These are phyloP conservation scores for Parnassius mnemosyne DNA, from an alignment of 2,888 invertebrate species.

Conservation along the genomic window DNA sequence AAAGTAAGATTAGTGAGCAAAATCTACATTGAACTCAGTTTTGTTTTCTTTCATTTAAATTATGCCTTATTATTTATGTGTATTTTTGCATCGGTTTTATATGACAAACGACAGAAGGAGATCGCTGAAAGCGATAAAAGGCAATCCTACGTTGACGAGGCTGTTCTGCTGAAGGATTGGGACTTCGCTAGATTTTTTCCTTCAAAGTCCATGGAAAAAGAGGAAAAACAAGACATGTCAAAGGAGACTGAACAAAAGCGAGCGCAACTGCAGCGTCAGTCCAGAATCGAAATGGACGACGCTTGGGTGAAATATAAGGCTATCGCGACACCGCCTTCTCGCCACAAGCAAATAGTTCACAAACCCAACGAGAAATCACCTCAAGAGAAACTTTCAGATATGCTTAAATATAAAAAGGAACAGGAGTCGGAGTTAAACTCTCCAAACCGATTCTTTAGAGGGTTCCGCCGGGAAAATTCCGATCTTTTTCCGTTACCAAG, in stretches of 20 bases:
- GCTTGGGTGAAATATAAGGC: slow-evolving; percentile 71
- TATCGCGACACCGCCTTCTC: slow-evolving; percentile 65
- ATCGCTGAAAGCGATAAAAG: slow-evolving; percentile 62
- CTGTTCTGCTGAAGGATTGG: slow-evolving; percentile 91
- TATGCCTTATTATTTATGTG: slow-evolving; percentile 57
- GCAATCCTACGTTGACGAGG: slow-evolving; percentile 86
- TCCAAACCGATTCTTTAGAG: slow-evolving; percentile 86
- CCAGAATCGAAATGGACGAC: slow-evolving; percentile 72
- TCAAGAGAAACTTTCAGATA: slow-evolving; percentile 70
- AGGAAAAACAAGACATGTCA: slow-evolving; percentile 56
- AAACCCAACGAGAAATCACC: slow-evolving; percentile 63
- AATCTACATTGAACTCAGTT: slow-evolving; percentile 24
- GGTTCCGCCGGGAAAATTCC: slow-evolving; percentile 91
- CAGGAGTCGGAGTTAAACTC: slow-evolving; percentile 87
- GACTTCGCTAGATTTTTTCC: slow-evolving; percentile 93
- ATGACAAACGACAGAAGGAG: slow-evolving; percentile 68
- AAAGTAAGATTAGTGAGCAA: slow-evolving; percentile 77
- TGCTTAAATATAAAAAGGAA: slow-evolving; percentile 82
- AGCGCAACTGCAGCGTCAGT: slow-evolving; percentile 66
- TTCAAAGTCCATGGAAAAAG: slow-evolving; percentile 61
- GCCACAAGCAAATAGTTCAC: slow-evolving; percentile 62
- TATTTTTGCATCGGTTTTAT: slow-evolving; percentile 68
- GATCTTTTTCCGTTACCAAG: slow-evolving; percentile 89
- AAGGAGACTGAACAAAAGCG: slow-evolving; percentile 68
- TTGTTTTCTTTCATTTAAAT: slow-evolving; percentile 26